A percentile compares a stretch with the other conserved stretches of the same genome.
These are phyloP conservation scores for Astur gentilis DNA, from an alignment of 2,113 vertebrate species.

Conservation along the genomic window DNA sequence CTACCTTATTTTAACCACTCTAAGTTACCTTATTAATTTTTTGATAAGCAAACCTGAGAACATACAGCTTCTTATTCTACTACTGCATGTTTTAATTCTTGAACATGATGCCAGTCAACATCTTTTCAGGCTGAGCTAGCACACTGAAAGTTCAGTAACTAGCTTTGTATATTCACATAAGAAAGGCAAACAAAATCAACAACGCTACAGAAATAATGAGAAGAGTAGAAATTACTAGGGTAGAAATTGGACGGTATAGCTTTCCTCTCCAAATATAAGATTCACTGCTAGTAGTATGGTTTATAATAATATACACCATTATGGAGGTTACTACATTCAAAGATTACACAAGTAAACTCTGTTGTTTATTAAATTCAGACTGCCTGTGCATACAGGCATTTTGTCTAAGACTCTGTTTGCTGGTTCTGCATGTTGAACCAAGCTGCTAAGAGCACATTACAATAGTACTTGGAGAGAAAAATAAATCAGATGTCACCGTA, in stretches of 20 bases:
- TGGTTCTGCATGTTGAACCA: not conserved
- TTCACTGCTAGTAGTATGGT: not conserved
- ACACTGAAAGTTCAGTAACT: not conserved
- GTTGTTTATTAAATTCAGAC: not conserved
- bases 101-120: not conserved
- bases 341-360: not conserved
- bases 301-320: not conserved
- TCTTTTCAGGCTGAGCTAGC: not conserved
- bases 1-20: not conserved
- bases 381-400: not conserved
- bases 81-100: not conserved
- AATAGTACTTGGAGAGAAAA: not conserved
- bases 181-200: conserved; percentile 4
- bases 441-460: not conserved
- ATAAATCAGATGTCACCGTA: not conserved
- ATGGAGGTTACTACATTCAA: not conserved
- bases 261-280: not conserved
- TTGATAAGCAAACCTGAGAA: not conserved
- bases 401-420: not conserved
- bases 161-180: not conserved
- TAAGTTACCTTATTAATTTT: not conserved
- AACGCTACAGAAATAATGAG: not conserved
- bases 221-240: not conserved
- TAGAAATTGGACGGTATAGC: not conserved
- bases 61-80: not conserved